Conservation (phyloP, 1,140 invertebrate species). For the Psilanteris sp. region DNA sequence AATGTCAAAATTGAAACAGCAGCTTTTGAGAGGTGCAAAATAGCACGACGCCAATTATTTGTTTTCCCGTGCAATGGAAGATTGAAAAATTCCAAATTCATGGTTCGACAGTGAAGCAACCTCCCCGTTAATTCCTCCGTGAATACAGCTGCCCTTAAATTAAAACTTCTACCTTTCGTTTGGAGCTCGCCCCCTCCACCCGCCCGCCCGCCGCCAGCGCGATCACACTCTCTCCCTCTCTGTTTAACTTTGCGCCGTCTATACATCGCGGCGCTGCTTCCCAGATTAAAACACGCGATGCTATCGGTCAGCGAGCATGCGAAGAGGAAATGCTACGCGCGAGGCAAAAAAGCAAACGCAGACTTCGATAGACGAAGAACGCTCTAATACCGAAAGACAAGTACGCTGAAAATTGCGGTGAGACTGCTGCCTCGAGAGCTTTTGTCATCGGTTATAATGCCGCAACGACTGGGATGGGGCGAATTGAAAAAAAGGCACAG, state of each 20-base stretch:
- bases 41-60: constrained; percentile 42
- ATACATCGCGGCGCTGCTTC: constrained; percentile 34
- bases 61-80: constrained; percentile 37
- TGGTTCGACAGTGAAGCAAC: constrained; percentile 30
- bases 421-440: constrained; percentile 28
- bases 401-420: constrained; percentile 46
- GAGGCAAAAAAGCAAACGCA: constrained; percentile 19
- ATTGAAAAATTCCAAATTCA: constrained; percentile 60
- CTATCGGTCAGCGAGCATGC: constrained; percentile 58
- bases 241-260: neutral
- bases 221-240: too few species aligned
- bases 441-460: constrained; percentile 43
- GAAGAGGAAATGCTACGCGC: constrained; percentile 21
- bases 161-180: constrained; percentile 55
- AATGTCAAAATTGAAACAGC: constrained; percentile 20
- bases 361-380: constrained; percentile 48
- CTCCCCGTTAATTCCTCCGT: constrained; percentile 40
- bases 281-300: constrained; percentile 65
- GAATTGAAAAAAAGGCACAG: constrained; percentile 1
- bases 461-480: too few species aligned
- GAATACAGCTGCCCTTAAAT: constrained; percentile 69
- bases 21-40: constrained; percentile 32
- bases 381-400: constrained; percentile 47
- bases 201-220: too few species aligned
- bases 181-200: neutral